Evolutionary conservation across 2,113 vertebrate species (phyloP), one percentile per base, ranked within the genome.

Genomic region (Leucopsar rothschildi): DNA sequence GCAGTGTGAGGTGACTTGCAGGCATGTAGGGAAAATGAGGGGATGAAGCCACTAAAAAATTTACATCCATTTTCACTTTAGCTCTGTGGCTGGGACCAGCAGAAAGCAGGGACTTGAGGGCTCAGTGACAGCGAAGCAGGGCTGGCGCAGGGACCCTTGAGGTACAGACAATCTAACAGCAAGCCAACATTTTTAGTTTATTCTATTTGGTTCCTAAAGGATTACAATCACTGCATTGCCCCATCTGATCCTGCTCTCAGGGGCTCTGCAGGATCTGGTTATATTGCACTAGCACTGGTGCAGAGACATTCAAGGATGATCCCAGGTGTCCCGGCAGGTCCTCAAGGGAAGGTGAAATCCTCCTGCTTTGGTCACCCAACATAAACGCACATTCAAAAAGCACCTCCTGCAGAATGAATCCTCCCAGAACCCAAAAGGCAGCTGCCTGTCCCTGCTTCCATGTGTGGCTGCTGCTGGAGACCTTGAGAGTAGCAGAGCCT

Each of bases 81-180:
- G 25, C 13, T 50, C 55, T 61, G 13, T 29, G 22, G 24, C 11
- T 49, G 31, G 35, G 45, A 57, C 42, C 25, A 69, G 75, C 9
- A 61, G 40, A 81, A 90, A 68, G 28, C 69, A 73, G 12, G 13
- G 44, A 25, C 17, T 55, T 0, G 5, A 78, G 33, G 65, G 22
- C 45, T 65, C 0, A 3, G 4, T 0, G 4, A 23, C 15, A 65
- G 42, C 0, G 3, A 80, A 69, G 20, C 24, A 65, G 29, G n/a
- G 25, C 52, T 75, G 25, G 59, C 0, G 0, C 29, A 45, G 0
- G 2, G 22, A 45, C 13, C 8, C 25, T 3, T 13, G 27, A 35
- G 27, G 14, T 22, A 8, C 82, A 82, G 25, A 28, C 11, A 44
- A 81, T 29, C 37, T 37, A 70, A 59, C 72, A 93, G 50, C 24